A percentile compares a stretch with the other conserved stretches of the same genome.
Conservation (phyloP, 2,113 vertebrate genomes). For the Paradoxurus hermaphroditus region DNA sequence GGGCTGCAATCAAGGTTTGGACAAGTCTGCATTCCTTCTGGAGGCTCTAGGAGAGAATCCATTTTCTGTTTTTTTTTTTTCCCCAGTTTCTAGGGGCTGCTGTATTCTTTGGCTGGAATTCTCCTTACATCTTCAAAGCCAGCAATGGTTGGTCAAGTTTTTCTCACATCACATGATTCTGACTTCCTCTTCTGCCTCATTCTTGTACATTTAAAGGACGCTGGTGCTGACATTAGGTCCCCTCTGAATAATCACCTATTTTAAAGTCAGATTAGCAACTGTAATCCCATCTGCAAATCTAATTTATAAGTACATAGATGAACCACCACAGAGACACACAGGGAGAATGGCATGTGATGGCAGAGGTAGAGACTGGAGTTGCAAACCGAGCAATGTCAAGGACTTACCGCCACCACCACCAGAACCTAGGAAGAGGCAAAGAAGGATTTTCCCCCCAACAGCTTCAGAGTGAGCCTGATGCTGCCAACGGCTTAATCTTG, state of each 20-base stretch:
- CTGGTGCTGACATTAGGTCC: not conserved
- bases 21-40: not conserved
- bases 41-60: not conserved
- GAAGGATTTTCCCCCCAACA: not conserved
- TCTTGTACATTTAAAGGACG: not conserved
- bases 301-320: not conserved
- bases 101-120: not conserved
- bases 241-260: not conserved
- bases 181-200: not conserved
- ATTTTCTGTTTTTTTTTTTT: constrained; percentile 19
- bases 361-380: not conserved
- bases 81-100: not conserved
- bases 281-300: not conserved
- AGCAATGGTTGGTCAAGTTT: not conserved
- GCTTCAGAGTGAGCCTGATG: not conserved
- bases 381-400: not conserved
- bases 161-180: not conserved
- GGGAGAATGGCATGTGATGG: not conserved
- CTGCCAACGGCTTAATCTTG: not conserved
- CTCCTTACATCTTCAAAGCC: not conserved
- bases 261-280: not conserved
- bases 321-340: not conserved
- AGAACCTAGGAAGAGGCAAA: not conserved
- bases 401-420: not conserved
- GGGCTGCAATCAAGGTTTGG: not conserved